Base-by-base conservation (phyloP, 2,113 vertebrate species). In the Uria aalge region DNA sequence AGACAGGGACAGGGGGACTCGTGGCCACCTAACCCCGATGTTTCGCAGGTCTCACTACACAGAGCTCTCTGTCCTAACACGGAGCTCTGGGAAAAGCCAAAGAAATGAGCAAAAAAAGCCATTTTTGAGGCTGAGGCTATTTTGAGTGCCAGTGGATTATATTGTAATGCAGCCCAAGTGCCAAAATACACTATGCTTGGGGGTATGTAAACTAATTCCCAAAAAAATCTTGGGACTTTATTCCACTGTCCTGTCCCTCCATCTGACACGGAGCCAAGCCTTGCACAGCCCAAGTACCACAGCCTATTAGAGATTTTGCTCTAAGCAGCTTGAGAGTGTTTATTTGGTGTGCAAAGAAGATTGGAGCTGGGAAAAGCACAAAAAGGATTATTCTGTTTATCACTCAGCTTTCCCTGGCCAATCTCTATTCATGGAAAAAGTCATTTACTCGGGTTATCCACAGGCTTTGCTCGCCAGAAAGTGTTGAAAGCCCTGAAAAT, bases 241-340 rank as follows among this genome's bases (percentile, higher is more conserved):
- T 94, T 89, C 85, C 88, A 87, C 95, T 96, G 97, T 96, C 95
- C 95, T 97, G 96, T 91, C 94, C 95, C 85, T 84, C 45, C 3
- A 14, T 59, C 91, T 97, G 94, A 92, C 81, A 68, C 55, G 21
- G 87, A 95, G 96, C 97, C 96, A 94, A 95, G 78, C 92, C 80
- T 88, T 69, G 95, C 93, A 76, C 93, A 96, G 89, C 94, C 96
- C 92, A 36, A 90, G 92, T 45, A 96, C 95, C 90, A 57, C 92
- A 84, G 95, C 93, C 95, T 96, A 90, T 95, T 94, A 94, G 85
- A 97, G 96, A 95, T 96, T 97, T 96, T 94, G 94, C 97, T 96
- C 94, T 97, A 96, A 97, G 96, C 96, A 96, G 97, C 96, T 97
- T 98, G 97, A 93, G 94, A 97, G 96, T 96, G 97, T 98, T 98